These are phyloP conservation scores for Lepidurus couesii DNA, from an alignment of 1,140 invertebrate species.

Conservation along the genomic window DNA sequence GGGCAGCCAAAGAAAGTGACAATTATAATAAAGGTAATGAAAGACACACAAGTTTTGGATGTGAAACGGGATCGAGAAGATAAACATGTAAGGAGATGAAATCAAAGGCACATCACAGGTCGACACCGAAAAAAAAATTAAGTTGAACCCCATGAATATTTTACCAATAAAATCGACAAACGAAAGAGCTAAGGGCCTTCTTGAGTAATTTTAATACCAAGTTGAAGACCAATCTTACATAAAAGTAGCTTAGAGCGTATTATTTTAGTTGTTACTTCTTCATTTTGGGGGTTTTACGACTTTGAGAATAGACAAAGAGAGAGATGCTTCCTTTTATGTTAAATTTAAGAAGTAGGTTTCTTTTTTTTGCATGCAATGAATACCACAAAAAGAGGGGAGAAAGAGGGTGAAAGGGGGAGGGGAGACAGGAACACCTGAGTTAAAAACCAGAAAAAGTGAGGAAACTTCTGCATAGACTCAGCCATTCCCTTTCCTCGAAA, in stretches of 20 bases:
- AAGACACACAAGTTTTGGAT: neutral
- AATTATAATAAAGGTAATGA: neutral
- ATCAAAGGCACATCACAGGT: conserved; percentile 21
- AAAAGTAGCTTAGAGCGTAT: too few relatives aligned
- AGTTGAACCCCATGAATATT: neutral
- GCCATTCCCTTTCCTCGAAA: neutral
- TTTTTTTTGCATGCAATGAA: too few relatives aligned
- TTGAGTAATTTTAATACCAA: too few relatives aligned
- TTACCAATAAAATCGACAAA: neutral
- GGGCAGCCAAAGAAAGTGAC: neutral
- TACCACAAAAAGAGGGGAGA: too few relatives aligned
- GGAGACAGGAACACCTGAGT: neutral
- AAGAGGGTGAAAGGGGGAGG: neutral
- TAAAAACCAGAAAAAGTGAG: neutral
- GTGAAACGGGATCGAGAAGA: neutral
- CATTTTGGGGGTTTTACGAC: too few relatives aligned
- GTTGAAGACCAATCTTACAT: too few relatives aligned
- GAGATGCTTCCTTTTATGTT: too few relatives aligned
- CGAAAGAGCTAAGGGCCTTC: too few relatives aligned
- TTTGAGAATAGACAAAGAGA: too few relatives aligned
- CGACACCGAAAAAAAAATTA: neutral
- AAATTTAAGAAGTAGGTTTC: too few relatives aligned
- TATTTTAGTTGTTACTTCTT: too few relatives aligned
- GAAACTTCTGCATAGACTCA: neutral
- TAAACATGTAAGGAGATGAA: neutral